Evolutionary conservation across 2,113 vertebrate species (phyloP), one percentile per base, ranked within the genome.

Genomic region (Vicugna pacos): DNA sequence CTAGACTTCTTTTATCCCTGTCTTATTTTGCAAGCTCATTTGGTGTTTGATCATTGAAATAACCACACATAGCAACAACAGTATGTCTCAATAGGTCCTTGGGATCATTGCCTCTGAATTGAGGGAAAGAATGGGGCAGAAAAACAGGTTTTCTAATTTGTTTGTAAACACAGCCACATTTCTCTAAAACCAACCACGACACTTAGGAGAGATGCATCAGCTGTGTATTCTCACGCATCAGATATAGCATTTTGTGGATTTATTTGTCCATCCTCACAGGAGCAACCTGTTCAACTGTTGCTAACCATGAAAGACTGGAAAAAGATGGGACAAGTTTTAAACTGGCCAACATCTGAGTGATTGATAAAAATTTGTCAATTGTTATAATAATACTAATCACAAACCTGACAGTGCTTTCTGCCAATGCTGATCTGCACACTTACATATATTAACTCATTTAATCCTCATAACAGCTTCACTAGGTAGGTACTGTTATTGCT

Each of bases 11-110:
- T 82, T 89, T 75, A 14, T 67, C 28, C 38, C 89, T 35, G 9
- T 58, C 73, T 91, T 86, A 14, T 79, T 94, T 96, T 56, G 48
- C 69, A 92, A 94, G 80, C 42, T 90, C 35, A 13, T 70, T 83
- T 82, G 5, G 16, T 65, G 26, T 79, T 93, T 87, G 93, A 64
- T 72, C 52, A 69, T n/a, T 72, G 80, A 87, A 83, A 79, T 75
- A 92, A 56, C 50, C 30, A 26, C 20, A 52, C 6, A 10, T 62
- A 16, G 22, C 52, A 85, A 67, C 52, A 85, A 67, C 5, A 17
- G 3, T 26, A 54, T 84, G 35, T 82, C 76, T 84, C 65, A 72
- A 60, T 20, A 82, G 79, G 11, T 77, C 52, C 9, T 6, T 72
- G 64, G 30, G 52, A 84, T 56, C 24, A 20, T 56, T 50, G 91